A percentile compares a stretch with the other conserved stretches of the same genome.
Conservation (phyloP, 2,888 invertebrate species). For the Sesia apiformis region DNA sequence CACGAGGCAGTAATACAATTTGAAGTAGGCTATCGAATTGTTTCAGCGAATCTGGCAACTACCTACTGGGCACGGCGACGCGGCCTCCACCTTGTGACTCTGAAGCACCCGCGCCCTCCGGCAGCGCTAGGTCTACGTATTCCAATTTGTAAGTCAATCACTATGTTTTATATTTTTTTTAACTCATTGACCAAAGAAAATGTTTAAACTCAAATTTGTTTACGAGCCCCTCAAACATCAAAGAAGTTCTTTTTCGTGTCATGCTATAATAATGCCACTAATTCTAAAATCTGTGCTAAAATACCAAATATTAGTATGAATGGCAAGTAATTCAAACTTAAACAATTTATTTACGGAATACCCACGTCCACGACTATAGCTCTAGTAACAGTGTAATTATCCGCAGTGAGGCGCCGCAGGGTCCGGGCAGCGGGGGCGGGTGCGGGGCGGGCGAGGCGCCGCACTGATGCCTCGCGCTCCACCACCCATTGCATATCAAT, state of each 20-base stretch:
- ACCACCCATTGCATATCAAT: conserved; percentile 46
- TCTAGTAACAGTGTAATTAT: background rate
- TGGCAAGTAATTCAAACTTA: too few relatives aligned
- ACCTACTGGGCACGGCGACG: conserved; percentile 59
- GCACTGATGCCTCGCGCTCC: conserved; percentile 37
- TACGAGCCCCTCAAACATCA: too few relatives aligned
- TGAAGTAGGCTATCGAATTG: conserved; percentile 71
- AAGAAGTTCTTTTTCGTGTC: too few relatives aligned
- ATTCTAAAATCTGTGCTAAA: too few relatives aligned
- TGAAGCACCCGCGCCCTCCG: conserved; percentile 13
- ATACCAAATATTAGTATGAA: too few relatives aligned
- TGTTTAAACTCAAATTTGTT: background rate
- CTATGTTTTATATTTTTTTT: background rate
- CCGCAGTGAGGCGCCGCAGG: conserved; percentile 40
- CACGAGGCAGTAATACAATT: conserved; percentile 71
- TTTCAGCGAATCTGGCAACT: conserved; percentile 70
- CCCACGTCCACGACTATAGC: too few relatives aligned
- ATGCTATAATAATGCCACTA: too few relatives aligned
- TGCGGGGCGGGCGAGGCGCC: conserved; percentile 25
- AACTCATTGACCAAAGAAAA: too few relatives aligned
- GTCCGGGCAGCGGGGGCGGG: conserved; percentile 13
- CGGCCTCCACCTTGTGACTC: conserved; percentile 50
- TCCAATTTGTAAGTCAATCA: conserved; percentile 40
- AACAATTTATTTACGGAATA: too few relatives aligned
- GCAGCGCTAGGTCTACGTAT: conserved; percentile 34